These are phyloP conservation scores for Mesoclemmys tuberculata DNA, from an alignment of 2,113 vertebrate species.

Conservation along the genomic window DNA sequence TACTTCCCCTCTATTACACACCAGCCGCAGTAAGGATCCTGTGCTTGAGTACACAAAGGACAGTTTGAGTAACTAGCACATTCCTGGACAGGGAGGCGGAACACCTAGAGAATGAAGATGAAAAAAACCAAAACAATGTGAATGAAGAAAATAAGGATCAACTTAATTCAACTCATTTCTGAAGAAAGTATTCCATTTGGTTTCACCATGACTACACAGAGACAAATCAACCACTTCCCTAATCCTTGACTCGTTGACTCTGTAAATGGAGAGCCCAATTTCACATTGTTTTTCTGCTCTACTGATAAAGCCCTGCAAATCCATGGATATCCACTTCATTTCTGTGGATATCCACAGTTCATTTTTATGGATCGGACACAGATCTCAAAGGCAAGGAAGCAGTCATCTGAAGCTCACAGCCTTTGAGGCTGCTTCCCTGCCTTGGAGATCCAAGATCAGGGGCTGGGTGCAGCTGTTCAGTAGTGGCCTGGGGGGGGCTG, in stretches of 20 bases:
- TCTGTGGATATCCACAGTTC: too few relatives aligned
- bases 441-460: too few relatives aligned
- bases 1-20: conserved; percentile 91
- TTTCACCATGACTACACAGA: neutral
- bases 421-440: too few relatives aligned
- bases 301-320: neutral
- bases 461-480: too few relatives aligned
- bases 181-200: neutral
- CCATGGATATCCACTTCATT: too few relatives aligned
- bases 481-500: too few relatives aligned
- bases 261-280: neutral
- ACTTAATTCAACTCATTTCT: neutral
- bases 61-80: conserved; percentile 86
- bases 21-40: conserved; percentile 97
- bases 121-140: neutral
- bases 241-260: neutral
- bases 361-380: too few relatives aligned
- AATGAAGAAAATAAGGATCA: neutral
- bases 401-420: too few relatives aligned
- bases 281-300: neutral
- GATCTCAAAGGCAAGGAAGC: too few relatives aligned
- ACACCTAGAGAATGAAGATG: conserved; percentile 65
- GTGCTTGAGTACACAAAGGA: conserved; percentile 80
- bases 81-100: conserved; percentile 88
- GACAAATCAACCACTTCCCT: neutral